Evolutionary conservation across 2,888 invertebrate genomes (phyloP).

Genomic region (Pristionchus exspectatus): DNA sequence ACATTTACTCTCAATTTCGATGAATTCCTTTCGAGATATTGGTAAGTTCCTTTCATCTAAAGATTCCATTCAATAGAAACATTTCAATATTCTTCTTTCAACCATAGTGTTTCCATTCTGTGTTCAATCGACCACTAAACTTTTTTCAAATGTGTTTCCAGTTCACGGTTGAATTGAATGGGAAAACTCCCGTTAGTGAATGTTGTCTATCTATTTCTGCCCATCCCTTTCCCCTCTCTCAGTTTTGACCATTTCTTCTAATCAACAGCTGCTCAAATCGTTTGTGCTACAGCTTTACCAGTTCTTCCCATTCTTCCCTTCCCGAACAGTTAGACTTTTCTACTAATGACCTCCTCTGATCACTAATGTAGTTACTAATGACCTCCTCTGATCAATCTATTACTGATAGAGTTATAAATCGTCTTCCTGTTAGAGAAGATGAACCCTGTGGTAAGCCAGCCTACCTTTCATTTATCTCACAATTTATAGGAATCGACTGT

Average conservation of each 20-base stretch:
- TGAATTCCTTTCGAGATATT: constrained; percentile 12
- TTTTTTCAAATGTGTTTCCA: not conserved
- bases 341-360: constrained; percentile 20
- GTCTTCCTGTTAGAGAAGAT: constrained; percentile 64
- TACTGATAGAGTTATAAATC: constrained; percentile 56
- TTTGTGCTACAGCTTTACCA: constrained; percentile 43
- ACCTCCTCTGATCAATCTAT: not conserved
- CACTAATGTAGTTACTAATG: too few relatives aligned
- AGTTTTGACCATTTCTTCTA: constrained; percentile 27
- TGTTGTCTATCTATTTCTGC: not conserved
- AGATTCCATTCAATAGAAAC: not conserved
- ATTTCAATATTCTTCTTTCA: not conserved
- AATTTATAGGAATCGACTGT: constrained; percentile 74
- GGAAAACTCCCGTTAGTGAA: constrained; percentile 32
- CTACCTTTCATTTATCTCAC: not conserved
- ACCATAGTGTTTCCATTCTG: not conserved
- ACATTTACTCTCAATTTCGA: not conserved
- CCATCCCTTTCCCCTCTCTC: not conserved
- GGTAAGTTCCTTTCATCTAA: not conserved
- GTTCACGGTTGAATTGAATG: constrained; percentile 17
- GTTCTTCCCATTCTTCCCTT: not conserved
- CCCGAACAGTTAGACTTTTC: not conserved
- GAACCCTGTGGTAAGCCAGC: constrained; percentile 63
- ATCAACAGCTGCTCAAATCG: constrained; percentile 21
- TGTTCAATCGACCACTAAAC: not conserved